phyloP scores from a whole-genome alignment of 2,797 vertebrate genomes.

The Bradypus variegatus region DNA sequence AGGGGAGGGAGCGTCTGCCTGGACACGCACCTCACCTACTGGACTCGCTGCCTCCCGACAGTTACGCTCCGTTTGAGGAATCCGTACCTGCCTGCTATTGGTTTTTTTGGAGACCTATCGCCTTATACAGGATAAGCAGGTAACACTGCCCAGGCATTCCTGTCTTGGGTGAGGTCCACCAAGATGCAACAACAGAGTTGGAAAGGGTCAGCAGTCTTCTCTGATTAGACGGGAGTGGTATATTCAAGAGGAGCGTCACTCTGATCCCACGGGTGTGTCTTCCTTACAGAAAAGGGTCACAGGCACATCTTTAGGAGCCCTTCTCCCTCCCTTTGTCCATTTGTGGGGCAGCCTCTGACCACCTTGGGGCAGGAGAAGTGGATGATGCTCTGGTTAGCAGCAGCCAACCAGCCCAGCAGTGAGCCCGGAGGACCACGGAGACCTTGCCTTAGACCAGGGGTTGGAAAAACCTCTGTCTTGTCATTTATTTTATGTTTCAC shows the following conservation, averaged over 20 bases:
- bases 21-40: not conserved
- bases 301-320: not conserved
- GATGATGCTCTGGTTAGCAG: constrained; percentile 40
- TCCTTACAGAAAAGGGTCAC: not conserved
- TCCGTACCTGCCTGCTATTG: not conserved
- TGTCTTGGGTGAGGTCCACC: not conserved
- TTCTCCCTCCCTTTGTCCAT: not conserved
- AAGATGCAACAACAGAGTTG: not conserved
- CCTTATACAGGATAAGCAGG: not conserved
- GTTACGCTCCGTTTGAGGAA: not conserved
- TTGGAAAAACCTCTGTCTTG: not conserved
- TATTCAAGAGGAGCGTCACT: not conserved
- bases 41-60: not conserved
- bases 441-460: not conserved
- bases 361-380: not conserved
- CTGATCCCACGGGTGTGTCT: not conserved
- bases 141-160: not conserved
- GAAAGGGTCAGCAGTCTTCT: not conserved
- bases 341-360: not conserved
- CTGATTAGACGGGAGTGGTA: not conserved
- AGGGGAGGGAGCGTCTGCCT: not conserved
- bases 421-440: not conserved
- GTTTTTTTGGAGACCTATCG: not conserved
- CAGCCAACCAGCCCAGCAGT: constrained; percentile 1
- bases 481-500: not conserved